Conservation (phyloP, 2,888 invertebrate genomes). For the Epicampocera succincta region DNA sequence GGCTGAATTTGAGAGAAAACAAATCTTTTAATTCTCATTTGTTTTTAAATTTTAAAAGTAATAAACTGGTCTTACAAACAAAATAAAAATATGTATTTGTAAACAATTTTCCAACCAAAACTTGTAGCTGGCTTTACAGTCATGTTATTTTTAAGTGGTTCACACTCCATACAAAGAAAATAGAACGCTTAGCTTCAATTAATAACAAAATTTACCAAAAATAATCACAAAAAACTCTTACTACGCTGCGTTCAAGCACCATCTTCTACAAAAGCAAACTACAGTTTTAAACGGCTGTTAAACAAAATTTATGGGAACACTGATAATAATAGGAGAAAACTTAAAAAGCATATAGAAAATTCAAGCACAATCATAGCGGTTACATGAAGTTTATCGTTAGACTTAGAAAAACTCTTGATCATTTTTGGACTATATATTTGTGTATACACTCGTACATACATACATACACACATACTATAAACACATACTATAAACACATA, state of each 20-base stretch:
- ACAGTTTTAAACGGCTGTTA: no score
- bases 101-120: conserved; percentile 40
- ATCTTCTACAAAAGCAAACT: background rate
- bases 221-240: conserved; percentile 1
- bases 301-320: conserved; percentile 65
- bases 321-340: conserved; percentile 56
- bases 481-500: conserved; percentile 6
- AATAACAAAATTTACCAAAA: conserved; percentile 23
- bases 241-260: conserved; percentile 5
- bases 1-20: no score
- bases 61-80: background rate
- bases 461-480: conserved; percentile 5
- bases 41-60: no score
- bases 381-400: conserved; percentile 62
- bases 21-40: no score
- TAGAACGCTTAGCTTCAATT: conserved; percentile 46
- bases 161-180: conserved; percentile 2
- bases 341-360: conserved; percentile 60
- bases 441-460: no score
- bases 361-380: conserved; percentile 66
- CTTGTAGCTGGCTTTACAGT: conserved; percentile 63
- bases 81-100: conserved; percentile 29
- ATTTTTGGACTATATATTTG: conserved; percentile 5
- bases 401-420: conserved; percentile 23
- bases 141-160: conserved; percentile 44